Conservation (phyloP, 2,888 invertebrate species). For the Dromius quadrimaculatus region DNA sequence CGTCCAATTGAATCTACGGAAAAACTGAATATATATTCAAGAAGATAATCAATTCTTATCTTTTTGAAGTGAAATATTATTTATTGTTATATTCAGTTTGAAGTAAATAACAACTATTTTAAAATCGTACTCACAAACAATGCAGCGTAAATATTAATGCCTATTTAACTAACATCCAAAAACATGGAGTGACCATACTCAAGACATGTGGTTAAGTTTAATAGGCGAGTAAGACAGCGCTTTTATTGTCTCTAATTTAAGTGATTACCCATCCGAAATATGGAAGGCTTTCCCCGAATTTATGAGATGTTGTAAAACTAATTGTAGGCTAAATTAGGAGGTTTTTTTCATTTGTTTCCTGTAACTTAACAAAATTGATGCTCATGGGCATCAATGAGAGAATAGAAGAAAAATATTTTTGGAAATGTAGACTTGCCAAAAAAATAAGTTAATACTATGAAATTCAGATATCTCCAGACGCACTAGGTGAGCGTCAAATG, state of each 20-base stretch:
- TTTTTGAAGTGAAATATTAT: slow-evolving; percentile 13
- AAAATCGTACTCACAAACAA: slow-evolving; percentile 15
- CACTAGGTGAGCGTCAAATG: too few relatives aligned
- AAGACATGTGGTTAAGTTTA: slow-evolving; percentile 23
- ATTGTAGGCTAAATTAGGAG: slow-evolving; percentile 21
- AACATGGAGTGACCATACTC: slow-evolving; percentile 3
- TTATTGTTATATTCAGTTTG: slow-evolving; percentile 10
- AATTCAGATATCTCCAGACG: too few relatives aligned
- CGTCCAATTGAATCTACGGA: too few relatives aligned
- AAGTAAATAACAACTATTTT: slow-evolving; percentile 23
- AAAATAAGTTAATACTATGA: too few relatives aligned
- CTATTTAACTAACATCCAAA: slow-evolving; percentile 10
- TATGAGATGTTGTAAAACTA: slow-evolving; percentile 42
- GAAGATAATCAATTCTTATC: too few relatives aligned
- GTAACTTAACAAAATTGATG: slow-evolving; percentile 37
- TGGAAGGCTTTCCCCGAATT: slow-evolving; percentile 18
- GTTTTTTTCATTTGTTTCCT: slow-evolving; percentile 42
- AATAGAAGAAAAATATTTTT: too few relatives aligned
- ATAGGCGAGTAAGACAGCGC: slow-evolving; percentile 12
- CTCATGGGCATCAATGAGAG: slow-evolving; percentile 5
- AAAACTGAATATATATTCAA: too few relatives aligned
- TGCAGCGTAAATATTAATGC: slow-evolving; percentile 27
- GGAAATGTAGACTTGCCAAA: too few relatives aligned
- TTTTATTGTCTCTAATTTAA: slow-evolving; percentile 40
- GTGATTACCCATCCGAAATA: slow-evolving; percentile 21